Conservation (phyloP, 2,888 invertebrate genomes). For the Calliphora vomitoria region DNA sequence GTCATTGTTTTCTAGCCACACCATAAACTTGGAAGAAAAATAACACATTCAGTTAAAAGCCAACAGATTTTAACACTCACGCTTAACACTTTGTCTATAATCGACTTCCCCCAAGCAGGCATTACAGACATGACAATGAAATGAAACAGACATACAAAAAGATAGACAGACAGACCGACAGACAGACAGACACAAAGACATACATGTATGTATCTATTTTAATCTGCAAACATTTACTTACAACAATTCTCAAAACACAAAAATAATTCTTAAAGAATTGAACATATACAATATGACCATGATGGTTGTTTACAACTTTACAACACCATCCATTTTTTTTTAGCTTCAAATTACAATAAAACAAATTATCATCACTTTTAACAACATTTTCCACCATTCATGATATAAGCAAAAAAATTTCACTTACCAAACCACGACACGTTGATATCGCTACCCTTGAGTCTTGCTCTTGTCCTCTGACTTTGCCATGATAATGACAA, state of each 20-base stretch:
- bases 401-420: not conserved
- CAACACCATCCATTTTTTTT: conserved; percentile 19
- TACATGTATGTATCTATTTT: conserved; percentile 26
- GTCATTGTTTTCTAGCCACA: conserved; percentile 56
- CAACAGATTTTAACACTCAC: conserved; percentile 67
- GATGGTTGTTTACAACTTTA: conserved; percentile 31
- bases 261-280: not conserved
- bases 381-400: not conserved
- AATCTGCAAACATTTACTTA: not conserved
- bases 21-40: conserved; percentile 41
- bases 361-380: conserved; percentile 36
- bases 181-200: conserved; percentile 29
- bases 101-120: conserved; percentile 58
- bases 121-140: conserved; percentile 32
- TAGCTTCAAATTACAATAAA: conserved; percentile 10
- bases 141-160: conserved; percentile 4
- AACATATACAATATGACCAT: not conserved
- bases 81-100: conserved; percentile 65
- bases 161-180: conserved; percentile 1
- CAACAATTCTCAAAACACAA: not conserved
- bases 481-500: conserved; percentile 92
- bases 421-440: conserved; percentile 93
- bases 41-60: conserved; percentile 13
- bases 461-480: conserved; percentile 87
- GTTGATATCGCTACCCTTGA: conserved; percentile 92